phyloP scores from a whole-genome alignment of 2,888 invertebrate genomes.

The Phengaris arion region DNA sequence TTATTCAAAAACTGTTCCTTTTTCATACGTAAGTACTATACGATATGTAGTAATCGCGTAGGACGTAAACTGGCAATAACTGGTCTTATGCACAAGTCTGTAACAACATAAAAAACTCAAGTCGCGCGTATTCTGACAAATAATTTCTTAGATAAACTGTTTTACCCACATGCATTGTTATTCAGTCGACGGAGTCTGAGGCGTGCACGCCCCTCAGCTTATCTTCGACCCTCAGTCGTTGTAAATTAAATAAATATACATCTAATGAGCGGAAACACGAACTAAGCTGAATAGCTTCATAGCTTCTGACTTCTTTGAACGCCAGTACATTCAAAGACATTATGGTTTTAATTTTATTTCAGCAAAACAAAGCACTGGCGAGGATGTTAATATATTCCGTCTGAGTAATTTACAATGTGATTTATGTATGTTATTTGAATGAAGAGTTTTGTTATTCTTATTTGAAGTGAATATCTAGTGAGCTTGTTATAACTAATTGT shows the following conservation, averaged over 20 bases:
- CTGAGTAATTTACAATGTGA: constrained; percentile 29
- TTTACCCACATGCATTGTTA: constrained; percentile 72
- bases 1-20: too few relatives aligned
- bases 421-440: constrained; percentile 19
- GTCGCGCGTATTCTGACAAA: constrained; percentile 43
- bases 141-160: constrained; percentile 49
- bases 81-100: neutral
- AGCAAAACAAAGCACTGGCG: constrained; percentile 27
- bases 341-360: constrained; percentile 35
- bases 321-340: constrained; percentile 31
- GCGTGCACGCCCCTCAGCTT: constrained; percentile 74
- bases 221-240: constrained; percentile 74
- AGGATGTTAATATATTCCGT: constrained; percentile 34
- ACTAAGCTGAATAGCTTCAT: constrained; percentile 74
- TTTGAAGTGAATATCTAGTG: neutral
- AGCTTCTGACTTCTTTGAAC: constrained; percentile 46
- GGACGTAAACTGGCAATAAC: too few relatives aligned
- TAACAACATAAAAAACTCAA: constrained; percentile 32
- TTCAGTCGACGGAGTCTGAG: constrained; percentile 68
- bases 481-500: neutral
- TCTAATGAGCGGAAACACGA: constrained; percentile 78
- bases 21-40: too few relatives aligned
- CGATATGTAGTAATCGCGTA: too few relatives aligned
- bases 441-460: constrained; percentile 13
- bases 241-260: constrained; percentile 80